Evolutionary conservation across 2,113 vertebrate species (phyloP).

Genomic region (Mungos mungo): DNA sequence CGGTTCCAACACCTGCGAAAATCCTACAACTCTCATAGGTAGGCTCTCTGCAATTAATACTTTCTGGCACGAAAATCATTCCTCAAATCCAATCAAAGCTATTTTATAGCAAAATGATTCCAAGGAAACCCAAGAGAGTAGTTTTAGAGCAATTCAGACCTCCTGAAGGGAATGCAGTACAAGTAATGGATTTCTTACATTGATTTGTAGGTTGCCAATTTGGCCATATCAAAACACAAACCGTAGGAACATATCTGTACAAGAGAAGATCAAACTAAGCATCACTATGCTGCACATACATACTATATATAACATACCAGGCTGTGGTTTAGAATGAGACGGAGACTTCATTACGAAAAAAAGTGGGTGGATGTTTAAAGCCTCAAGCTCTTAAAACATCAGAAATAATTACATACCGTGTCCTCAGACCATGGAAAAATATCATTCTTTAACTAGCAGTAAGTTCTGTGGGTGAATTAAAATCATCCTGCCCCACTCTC

Average conservation of each 20-base stretch:
- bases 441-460: neutral
- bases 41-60: neutral
- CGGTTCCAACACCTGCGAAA: neutral
- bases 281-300: neutral
- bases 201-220: neutral
- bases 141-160: neutral
- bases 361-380: neutral
- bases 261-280: conserved; percentile 11
- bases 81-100: neutral
- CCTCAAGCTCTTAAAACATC: conserved; percentile 9
- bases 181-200: neutral
- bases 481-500: neutral
- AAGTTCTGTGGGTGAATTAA: neutral
- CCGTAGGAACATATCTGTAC: neutral
- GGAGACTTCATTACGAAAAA: neutral
- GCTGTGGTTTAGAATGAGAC: neutral
- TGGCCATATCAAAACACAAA: neutral
- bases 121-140: neutral
- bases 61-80: conserved; percentile 12
- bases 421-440: neutral
- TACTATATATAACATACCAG: neutral
- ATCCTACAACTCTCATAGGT: neutral
- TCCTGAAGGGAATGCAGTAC: neutral
- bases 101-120: conserved; percentile 28
- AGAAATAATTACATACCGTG: neutral